Evolutionary conservation across 2,797 vertebrate genomes (phyloP).

Genomic region (Botia almorhae): DNA sequence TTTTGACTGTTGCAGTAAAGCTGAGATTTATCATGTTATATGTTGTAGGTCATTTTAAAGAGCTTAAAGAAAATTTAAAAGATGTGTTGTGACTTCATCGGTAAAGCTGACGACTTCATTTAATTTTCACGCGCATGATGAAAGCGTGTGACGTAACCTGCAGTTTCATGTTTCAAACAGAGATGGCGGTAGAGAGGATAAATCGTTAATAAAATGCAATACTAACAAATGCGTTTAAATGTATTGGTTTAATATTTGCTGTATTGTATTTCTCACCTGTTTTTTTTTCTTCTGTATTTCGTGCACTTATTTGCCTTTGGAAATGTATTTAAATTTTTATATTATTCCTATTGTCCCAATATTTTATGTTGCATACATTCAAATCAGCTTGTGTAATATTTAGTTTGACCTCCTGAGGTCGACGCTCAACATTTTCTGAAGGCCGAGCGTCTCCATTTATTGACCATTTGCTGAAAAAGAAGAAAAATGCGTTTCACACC

Average conservation of each 20-base stretch:
- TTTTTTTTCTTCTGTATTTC: not conserved
- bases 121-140: too few species aligned
- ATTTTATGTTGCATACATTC: not conserved
- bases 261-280: too few species aligned
- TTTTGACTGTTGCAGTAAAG: conserved; percentile 1
- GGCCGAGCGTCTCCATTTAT: too few species aligned
- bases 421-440: not conserved
- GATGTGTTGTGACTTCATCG: too few species aligned
- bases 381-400: not conserved
- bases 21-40: not conserved
- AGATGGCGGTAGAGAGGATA: too few species aligned
- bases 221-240: too few species aligned
- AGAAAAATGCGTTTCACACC: not conserved
- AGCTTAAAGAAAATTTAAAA: not conserved
- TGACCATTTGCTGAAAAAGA: not conserved
- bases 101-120: too few species aligned
- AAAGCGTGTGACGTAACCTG: too few species aligned
- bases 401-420: not conserved
- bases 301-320: not conserved
- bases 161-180: too few species aligned
- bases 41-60: not conserved
- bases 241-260: too few species aligned
- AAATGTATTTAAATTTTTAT: not conserved
- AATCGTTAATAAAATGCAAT: too few species aligned
- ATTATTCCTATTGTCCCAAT: not conserved